Percentiles rank a stretch among this genome's conserved stretches.
phyloP scores from a whole-genome alignment of 2,888 invertebrate species.

The Spisula solida region DNA sequence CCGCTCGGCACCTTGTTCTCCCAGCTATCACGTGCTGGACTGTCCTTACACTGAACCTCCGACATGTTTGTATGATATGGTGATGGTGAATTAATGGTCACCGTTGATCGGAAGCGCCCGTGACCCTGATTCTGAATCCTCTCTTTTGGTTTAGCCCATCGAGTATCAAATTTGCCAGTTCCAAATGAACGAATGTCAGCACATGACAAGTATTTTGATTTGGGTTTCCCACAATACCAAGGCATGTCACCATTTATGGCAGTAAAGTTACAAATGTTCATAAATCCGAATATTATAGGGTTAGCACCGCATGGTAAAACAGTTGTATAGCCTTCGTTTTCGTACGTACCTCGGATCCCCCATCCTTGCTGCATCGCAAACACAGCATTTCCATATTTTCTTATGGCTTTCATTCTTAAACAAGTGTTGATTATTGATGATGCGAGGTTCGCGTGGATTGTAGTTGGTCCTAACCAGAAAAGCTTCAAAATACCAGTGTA shows the following conservation, averaged over 20 bases:
- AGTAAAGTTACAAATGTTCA: slow-evolving; percentile 63
- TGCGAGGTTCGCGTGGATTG: slow-evolving; percentile 51
- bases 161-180: slow-evolving; percentile 18
- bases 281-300: slow-evolving; percentile 38
- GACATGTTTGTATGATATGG: not conserved
- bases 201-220: slow-evolving; percentile 34
- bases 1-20: slow-evolving; percentile 50
- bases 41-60: slow-evolving; percentile 19
- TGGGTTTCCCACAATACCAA: slow-evolving; percentile 65
- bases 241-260: slow-evolving; percentile 45
- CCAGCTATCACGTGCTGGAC: slow-evolving; percentile 43
- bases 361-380: slow-evolving; percentile 51
- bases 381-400: slow-evolving; percentile 61
- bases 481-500: slow-evolving; percentile 55
- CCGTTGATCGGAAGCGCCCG: slow-evolving; percentile 27
- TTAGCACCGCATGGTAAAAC: slow-evolving; percentile 56
- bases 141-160: slow-evolving; percentile 33
- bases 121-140: slow-evolving; percentile 48
- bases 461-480: slow-evolving; percentile 55
- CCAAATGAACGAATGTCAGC: slow-evolving; percentile 48
- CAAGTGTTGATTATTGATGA: slow-evolving; percentile 58
- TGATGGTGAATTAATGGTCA: slow-evolving; percentile 23
- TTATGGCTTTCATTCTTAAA: slow-evolving; percentile 43
- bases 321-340: not conserved
- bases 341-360: slow-evolving; percentile 54